Conservation (phyloP, 1,140 invertebrate species). For the Pentalonia nigronervosa region DNA sequence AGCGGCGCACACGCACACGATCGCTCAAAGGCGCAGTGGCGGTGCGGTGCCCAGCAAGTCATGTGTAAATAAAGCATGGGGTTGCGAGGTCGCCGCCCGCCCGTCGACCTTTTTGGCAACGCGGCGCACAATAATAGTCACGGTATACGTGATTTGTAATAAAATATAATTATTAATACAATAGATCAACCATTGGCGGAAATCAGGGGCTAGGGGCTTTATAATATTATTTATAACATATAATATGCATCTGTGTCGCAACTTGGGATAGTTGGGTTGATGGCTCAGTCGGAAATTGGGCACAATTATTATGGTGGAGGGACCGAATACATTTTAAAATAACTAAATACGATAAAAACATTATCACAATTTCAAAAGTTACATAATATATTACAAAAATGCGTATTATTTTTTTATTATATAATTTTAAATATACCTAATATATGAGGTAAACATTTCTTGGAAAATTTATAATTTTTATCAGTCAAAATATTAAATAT, state of each 20-base stretch:
- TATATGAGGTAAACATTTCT: background rate
- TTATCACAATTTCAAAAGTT: background rate
- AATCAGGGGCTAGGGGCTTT: too few species aligned
- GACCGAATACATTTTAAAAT: background rate
- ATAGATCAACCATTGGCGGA: too few species aligned
- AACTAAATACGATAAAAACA: background rate
- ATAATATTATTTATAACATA: background rate
- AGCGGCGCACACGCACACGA: background rate
- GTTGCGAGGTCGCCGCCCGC: background rate
- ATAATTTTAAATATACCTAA: too few species aligned
- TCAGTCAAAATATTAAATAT: too few species aligned
- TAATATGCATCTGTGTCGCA: too few species aligned
- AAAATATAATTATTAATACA: background rate
- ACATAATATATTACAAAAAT: background rate
- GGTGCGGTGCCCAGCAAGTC: background rate
- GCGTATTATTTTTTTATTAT: too few species aligned
- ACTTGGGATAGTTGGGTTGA: too few species aligned
- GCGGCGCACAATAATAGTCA: background rate
- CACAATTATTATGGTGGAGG: background rate
- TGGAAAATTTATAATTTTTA: too few species aligned
- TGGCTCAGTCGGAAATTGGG: background rate
- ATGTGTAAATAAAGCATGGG: constrained; percentile 42
- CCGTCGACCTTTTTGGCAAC: background rate
- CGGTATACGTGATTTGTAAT: background rate
- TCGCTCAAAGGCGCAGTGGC: background rate